Base-by-base conservation (phyloP, 2,888 invertebrate genomes). In the Hofmannophila pseudospretella region DNA sequence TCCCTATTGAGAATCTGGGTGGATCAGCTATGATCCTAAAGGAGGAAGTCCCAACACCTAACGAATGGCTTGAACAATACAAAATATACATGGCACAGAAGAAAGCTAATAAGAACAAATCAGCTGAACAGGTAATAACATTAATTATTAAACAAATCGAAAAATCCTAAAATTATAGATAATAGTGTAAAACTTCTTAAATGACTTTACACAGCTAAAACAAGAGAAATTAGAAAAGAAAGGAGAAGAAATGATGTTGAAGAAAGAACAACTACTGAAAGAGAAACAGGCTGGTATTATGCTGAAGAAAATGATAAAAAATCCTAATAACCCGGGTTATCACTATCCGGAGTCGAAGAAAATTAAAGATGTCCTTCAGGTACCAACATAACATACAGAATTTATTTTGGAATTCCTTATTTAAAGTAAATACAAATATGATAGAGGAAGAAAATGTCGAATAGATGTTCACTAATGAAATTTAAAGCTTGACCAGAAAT, bases 231-330 rank as follows among this genome's bases (percentile, higher is more conserved):
- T 41, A 4, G 68, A 67, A 37, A 62, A 69, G 46, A 12, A 51
- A 33, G 60, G 56, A 49, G 64, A 69, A 55, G 44, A 49, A 32
- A 46, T 48, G 20, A 44, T 44, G 23, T 27, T 45, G 1, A 77
- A 68, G 43, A 67, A 44, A 41, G 61, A 64, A 49, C 58, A 66
- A 36, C 39, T 54, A 12, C 49, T 49, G 38, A 67, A 65, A 32
- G 47, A 58, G 29, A 77, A 65, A 32, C 22, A 79, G 44, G 62
- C 58, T 16, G 43, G 49, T 1, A 34, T 75, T 3, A 32, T 66
- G n/a, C 61, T 52, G 37, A 82, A 79, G 42, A 61, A 77, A 32
- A 72, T 75, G 74, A 80, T 73, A 47, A 75, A 78, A 36, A 80
- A 80, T 11, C 64, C 47, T 1, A 46, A 62, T 49, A 79, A 81